Evolutionary conservation across 2,113 vertebrate genomes (phyloP).

Genomic region (Sceloporus tristichus): DNA sequence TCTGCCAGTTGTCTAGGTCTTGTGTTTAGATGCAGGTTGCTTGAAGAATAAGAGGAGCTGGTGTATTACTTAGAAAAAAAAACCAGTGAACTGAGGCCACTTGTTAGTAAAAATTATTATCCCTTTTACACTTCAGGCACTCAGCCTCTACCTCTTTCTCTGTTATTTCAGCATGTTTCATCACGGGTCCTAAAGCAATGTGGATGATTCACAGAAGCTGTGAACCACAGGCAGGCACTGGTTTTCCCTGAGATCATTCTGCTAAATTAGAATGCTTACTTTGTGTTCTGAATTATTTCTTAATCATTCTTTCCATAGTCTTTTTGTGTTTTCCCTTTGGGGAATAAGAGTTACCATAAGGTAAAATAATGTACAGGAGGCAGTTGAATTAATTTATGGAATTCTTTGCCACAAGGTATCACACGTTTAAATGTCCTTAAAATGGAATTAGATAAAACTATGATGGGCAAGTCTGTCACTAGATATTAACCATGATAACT

Average conservation of each 20-base stretch:
- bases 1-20: neutral
- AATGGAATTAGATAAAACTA: neutral
- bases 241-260: constrained; percentile 20
- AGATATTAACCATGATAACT: neutral
- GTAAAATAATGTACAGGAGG: neutral
- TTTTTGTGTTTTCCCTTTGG: neutral
- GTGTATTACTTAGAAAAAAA: accelerated
- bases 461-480: neutral
- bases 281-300: neutral
- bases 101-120: accelerated
- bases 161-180: neutral
- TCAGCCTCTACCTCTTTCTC: constrained; percentile 7
- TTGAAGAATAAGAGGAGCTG: neutral
- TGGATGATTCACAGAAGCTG: constrained; percentile 14
- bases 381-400: neutral
- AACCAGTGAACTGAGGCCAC: accelerated
- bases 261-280: constrained; percentile 33
- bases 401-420: neutral
- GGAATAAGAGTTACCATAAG: accelerated
- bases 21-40: neutral
- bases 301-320: neutral
- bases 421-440: neutral
- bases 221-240: constrained; percentile 32
- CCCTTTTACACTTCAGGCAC: accelerated
- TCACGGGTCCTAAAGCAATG: constrained; percentile 27